A percentile compares a stretch with the other conserved stretches of the same genome.
These are phyloP conservation scores for Phengaris alcon DNA, from an alignment of 2,888 invertebrate genomes.

Conservation along the genomic window DNA sequence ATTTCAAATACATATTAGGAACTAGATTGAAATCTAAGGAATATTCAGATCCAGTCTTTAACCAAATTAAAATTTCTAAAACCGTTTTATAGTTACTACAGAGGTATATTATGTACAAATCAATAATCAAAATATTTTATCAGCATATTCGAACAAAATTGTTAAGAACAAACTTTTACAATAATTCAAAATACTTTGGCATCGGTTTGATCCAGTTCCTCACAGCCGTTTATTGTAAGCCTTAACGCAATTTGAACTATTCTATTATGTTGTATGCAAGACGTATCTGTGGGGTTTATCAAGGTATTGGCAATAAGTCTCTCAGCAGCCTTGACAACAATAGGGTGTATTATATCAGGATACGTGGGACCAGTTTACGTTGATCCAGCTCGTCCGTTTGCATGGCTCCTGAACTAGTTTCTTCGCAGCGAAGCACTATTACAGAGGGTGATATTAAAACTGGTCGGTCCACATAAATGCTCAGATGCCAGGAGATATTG, in stretches of 20 bases:
- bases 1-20: no score
- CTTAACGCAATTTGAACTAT: conserved; percentile 40
- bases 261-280: conserved; percentile 41
- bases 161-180: not conserved
- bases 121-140: not conserved
- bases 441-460: conserved; percentile 36
- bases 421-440: conserved; percentile 21
- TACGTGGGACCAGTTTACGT: conserved; percentile 37
- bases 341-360: conserved; percentile 43
- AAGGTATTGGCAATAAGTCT: conserved; percentile 54
- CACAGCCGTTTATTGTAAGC: conserved; percentile 34
- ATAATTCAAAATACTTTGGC: not conserved
- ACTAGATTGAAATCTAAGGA: not conserved
- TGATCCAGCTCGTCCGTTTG: conserved; percentile 37
- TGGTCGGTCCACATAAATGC: conserved; percentile 50
- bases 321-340: conserved; percentile 46
- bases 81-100: not conserved
- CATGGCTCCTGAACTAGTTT: conserved; percentile 35
- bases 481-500: conserved; percentile 52
- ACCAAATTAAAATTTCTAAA: not conserved
- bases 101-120: not conserved
- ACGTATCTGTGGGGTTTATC: conserved; percentile 45
- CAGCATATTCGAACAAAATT: no score
- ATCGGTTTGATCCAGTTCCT: conserved; percentile 33
- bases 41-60: not conserved